These are phyloP conservation scores for Sarcophaga bullata DNA, from an alignment of 1,140 invertebrate species.

Conservation along the genomic window DNA sequence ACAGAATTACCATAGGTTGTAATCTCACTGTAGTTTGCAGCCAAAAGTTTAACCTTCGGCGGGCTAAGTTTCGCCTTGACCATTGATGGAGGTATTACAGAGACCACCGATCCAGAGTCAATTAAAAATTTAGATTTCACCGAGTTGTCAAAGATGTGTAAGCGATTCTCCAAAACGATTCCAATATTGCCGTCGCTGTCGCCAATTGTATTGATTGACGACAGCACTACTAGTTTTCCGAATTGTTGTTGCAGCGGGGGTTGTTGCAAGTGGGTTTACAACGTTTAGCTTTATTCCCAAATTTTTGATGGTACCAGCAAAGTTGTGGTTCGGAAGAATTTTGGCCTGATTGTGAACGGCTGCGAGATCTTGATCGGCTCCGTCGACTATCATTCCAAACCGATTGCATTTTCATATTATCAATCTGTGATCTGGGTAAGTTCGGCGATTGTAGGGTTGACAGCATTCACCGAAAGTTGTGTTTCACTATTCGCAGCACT, in stretches of 20 bases:
- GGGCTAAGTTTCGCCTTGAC: neutral
- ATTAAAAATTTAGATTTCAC: neutral
- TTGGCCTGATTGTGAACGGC: neutral
- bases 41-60: neutral
- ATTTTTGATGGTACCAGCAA: neutral
- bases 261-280: neutral
- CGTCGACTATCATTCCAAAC: neutral
- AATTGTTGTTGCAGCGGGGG: neutral
- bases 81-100: neutral
- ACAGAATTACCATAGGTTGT: neutral
- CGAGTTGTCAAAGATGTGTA: neutral
- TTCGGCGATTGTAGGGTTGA: neutral
- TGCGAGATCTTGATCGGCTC: no score
- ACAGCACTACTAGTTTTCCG: slow-evolving; percentile 5
- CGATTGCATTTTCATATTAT: neutral
- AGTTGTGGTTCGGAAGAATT: neutral
- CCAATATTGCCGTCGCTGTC: slow-evolving; percentile 2
- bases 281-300: neutral
- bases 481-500: neutral
- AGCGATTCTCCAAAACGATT: neutral
- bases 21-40: slow-evolving; percentile 1
- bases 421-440: neutral
- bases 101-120: slow-evolving; percentile 17
- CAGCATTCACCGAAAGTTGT: neutral
- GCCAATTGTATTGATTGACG: slow-evolving; percentile 7